Base-by-base conservation (phyloP, 92 coral and sea anemone species). In the Plumapathes pennacea region DNA sequence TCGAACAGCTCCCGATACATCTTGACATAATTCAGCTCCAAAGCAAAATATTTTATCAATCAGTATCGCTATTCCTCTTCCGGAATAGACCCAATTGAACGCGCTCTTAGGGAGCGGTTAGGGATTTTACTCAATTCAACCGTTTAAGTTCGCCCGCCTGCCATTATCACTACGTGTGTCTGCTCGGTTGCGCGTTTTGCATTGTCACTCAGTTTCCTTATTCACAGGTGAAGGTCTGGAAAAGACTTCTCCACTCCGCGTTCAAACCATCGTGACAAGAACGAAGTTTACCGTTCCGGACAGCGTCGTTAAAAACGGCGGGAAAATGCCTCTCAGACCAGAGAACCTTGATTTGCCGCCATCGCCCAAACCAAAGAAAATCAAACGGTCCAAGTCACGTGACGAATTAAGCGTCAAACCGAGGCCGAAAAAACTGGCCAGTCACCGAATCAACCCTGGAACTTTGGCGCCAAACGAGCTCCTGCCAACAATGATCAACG, bases 271-370 rank as follows among this genome's bases (percentile, higher is more conserved):
- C 21, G 96, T 85, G 20, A 82, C 95, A 27, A 82, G 83, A 57
- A 94, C 99, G 14, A 94, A 94, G 69, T 94, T 94, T 68, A 94
- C 99, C 2, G 99, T 94, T 18, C 90, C 99, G 5, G 89, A 86
- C 48, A 74, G 70, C 53, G 58, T 70, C 34, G 45, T 76, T 24
- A 69, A 50, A 30, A 66, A 71, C 26, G 80, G 80, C 50, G 77
- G 74, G 13, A 46, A 41, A 23, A 54, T 76, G 32, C 47, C 51
- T 9, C 53, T 63, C 8, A 70, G 50, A 46, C 54, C 56, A 32
- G 73, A 58, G 53, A 38, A 60, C 57, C 54, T 61, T 18, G 86
- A 77, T 10, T 49, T 65, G 27, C 77, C 75, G 31, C 55, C 67
- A 32, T 30, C 60, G 10, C n/a, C 72, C 13, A 80, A 78, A 30